Evolutionary conservation across 1,140 invertebrate genomes (phyloP).

Genomic region (Pseudobourletiella spinata): DNA sequence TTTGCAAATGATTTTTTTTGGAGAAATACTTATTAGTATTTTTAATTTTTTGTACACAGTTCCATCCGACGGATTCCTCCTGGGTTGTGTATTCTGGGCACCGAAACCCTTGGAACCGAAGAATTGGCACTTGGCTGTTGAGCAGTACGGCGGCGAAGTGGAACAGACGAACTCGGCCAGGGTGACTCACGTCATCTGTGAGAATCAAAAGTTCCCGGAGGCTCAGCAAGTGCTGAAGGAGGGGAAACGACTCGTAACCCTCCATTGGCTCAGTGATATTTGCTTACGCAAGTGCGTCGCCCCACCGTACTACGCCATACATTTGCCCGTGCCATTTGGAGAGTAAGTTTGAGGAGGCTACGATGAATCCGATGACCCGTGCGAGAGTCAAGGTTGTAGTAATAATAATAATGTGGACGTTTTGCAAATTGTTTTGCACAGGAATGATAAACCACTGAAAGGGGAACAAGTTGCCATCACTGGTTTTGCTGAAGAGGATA

Average conservation of each 20-base stretch:
- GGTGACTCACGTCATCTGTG: conserved; percentile 84
- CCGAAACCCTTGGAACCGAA: neutral
- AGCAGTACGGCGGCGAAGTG: conserved; percentile 79
- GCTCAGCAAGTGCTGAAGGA: conserved; percentile 69
- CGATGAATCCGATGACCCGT: no score
- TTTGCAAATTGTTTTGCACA: conserved; percentile 35
- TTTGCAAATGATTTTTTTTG: conserved; percentile 19
- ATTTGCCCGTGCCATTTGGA: conserved; percentile 74
- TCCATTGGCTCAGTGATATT: conserved; percentile 89
- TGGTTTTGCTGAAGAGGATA: conserved; percentile 77
- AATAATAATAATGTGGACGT: no score
- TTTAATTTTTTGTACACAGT: conserved; percentile 52
- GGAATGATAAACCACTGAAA: conserved; percentile 49
- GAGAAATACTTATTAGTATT: conserved; percentile 17
- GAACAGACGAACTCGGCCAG: conserved; percentile 70
- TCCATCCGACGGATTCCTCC: conserved; percentile 73
- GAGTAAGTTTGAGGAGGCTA: no score
- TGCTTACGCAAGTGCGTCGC: conserved; percentile 69
- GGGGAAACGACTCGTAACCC: conserved; percentile 77
- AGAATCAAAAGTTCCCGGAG: conserved; percentile 76
- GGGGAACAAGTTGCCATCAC: conserved; percentile 62
- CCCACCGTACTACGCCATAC: conserved; percentile 84
- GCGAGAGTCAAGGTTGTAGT: no score
- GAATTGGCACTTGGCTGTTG: conserved; percentile 70
- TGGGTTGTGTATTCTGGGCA: conserved; percentile 76